Evolutionary conservation across 2,888 invertebrate species (phyloP).

Genomic region (Itoplectis maculator): DNA sequence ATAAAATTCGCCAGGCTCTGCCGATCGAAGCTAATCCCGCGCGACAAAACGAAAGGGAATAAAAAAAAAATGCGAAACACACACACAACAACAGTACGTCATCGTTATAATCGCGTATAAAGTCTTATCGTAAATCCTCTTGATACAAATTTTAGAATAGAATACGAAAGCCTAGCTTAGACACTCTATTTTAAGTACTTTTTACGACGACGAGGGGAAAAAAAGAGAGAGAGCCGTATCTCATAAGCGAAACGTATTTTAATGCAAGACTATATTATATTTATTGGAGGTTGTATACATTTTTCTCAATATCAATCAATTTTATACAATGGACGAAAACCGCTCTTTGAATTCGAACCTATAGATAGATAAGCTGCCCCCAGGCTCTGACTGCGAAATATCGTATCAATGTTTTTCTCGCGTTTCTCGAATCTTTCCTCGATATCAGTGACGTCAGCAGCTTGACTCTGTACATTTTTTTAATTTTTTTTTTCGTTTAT

Average conservation of each 20-base stretch:
- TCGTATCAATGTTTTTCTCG: conserved; percentile 2
- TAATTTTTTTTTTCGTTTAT: too few relatives aligned
- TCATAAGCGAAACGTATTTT: conserved; percentile 77
- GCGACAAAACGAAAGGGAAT: conserved; percentile 38
- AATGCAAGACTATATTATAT: conserved; percentile 77
- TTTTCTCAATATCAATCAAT: conserved; percentile 69
- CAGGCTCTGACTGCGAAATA: background rate
- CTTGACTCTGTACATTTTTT: conserved; percentile 74
- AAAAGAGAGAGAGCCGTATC: conserved; percentile 52
- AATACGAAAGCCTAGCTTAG: conserved; percentile 79
- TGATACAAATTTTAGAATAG: conserved; percentile 77
- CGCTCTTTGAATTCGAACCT: conserved; percentile 20
- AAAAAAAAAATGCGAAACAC: background rate
- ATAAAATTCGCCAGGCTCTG: conserved; percentile 60
- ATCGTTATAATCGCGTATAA: conserved; percentile 74
- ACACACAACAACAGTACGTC: conserved; percentile 69
- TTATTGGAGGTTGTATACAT: conserved; percentile 80
- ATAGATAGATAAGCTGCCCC: conserved; percentile 32
- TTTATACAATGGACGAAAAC: conserved; percentile 56
- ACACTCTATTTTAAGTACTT: conserved; percentile 82
- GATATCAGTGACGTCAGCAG: conserved; percentile 68
- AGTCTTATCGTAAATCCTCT: conserved; percentile 69
- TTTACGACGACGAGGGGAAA: conserved; percentile 73
- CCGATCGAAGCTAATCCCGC: conserved; percentile 62
- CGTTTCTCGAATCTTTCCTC: conserved; percentile 56